phyloP scores from a whole-genome alignment of 2,113 vertebrate genomes.

The Smithornis capensis region DNA sequence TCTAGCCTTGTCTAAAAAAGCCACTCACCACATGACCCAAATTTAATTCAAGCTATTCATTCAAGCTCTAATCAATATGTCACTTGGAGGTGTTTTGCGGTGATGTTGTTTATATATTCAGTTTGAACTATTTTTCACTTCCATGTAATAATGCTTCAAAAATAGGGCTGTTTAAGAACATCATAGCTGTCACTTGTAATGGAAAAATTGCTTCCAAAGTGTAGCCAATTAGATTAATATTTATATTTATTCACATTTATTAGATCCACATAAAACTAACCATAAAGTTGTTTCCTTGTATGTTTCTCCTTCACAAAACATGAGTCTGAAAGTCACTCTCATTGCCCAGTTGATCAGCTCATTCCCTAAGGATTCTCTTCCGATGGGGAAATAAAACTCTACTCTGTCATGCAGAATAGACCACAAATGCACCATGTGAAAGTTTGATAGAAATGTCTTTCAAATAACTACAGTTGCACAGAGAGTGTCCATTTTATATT shows the following conservation, averaged over 20 bases:
- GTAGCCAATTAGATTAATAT: conserved; percentile 33
- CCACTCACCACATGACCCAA: neutral
- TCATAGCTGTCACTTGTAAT: conserved; percentile 28
- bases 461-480: neutral
- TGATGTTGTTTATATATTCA: conserved; percentile 27
- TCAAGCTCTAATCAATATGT: conserved; percentile 49
- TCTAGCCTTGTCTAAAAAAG: neutral
- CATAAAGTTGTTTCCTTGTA: neutral
- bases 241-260: conserved; percentile 28
- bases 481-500: neutral
- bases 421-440: neutral
- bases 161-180: conserved; percentile 12
- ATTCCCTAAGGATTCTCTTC: conserved; percentile 10
- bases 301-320: conserved; percentile 39
- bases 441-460: neutral
- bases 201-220: conserved; percentile 1
- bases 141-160: conserved; percentile 14
- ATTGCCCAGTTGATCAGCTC: neutral
- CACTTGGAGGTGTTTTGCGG: neutral
- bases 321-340: neutral
- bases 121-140: conserved; percentile 6
- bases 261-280: neutral
- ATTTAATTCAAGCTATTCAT: conserved; percentile 12
- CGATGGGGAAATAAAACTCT: neutral
- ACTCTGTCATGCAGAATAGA: neutral